Conservation (phyloP, 1,140 invertebrate genomes). For the Tetraneura akinire region DNA sequence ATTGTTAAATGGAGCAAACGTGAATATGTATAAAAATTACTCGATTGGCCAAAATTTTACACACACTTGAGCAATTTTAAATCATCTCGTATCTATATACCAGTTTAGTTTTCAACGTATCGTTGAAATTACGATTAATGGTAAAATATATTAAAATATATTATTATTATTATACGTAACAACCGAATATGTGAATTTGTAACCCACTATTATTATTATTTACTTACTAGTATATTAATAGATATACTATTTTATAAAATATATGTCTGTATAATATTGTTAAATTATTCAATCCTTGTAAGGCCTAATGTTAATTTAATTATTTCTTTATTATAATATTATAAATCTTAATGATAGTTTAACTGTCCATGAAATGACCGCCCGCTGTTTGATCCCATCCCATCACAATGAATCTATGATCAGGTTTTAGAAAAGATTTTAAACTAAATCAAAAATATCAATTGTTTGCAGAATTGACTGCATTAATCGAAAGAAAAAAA, state of each 20-base stretch:
- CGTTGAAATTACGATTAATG: no score
- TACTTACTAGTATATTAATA: no score
- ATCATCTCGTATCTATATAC: background rate
- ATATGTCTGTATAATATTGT: no score
- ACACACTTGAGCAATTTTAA: conserved; percentile 4
- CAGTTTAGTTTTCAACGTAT: background rate
- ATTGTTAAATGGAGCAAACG: conserved; percentile 41
- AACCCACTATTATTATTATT: no score
- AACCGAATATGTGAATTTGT: no score
- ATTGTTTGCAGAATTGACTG: conserved; percentile 29
- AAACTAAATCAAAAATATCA: conserved; percentile 15
- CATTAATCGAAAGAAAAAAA: conserved; percentile 10
- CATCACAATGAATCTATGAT: no score
- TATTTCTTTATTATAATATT: background rate
- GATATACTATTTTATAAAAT: no score
- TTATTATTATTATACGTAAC: background rate
- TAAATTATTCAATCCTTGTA: background rate
- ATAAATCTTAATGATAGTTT: background rate
- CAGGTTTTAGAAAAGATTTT: conserved; percentile 22
- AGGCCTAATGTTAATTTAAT: background rate
- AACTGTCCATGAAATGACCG: background rate
- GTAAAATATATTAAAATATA: no score
- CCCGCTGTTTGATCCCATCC: background rate
- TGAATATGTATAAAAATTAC: conserved; percentile 18
- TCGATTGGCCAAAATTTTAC: conserved; percentile 25